These are phyloP conservation scores for Lepus timidus DNA, from an alignment of 2,113 vertebrate genomes.

Conservation along the genomic window DNA sequence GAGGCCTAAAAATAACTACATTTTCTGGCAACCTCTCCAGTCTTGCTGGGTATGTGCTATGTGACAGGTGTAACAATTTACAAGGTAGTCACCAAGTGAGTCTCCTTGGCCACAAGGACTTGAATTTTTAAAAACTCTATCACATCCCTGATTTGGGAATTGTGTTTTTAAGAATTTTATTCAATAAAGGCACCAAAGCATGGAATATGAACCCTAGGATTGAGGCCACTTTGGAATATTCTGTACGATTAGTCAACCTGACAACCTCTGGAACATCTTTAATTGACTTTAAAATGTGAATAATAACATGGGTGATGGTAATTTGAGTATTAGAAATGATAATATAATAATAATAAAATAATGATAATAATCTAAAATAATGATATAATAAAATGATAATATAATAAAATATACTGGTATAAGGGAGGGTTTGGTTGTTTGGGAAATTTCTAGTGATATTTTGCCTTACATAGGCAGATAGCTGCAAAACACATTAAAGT, in stretches of 20 bases:
- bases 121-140: background rate
- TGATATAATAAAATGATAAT: slow-evolving; percentile 4
- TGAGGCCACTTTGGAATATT: background rate
- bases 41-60: background rate
- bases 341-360: background rate
- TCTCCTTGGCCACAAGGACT: background rate
- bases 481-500: background rate
- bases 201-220: background rate
- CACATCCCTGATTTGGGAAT: background rate
- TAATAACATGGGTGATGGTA: background rate
- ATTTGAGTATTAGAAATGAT: background rate
- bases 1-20: background rate
- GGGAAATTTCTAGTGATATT: slow-evolving; percentile 29
- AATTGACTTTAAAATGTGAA: background rate
- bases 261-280: background rate
- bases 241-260: background rate
- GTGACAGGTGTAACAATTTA: background rate
- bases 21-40: background rate
- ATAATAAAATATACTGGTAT: background rate
- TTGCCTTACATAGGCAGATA: background rate
- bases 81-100: slow-evolving; percentile 16
- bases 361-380: background rate
- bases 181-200: slow-evolving; percentile 22
- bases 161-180: slow-evolving; percentile 1
- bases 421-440: background rate